A percentile compares a stretch with the other conserved stretches of the same genome.
Conservation (phyloP, 2,797 vertebrate genomes). For the Mycteria americana region DNA sequence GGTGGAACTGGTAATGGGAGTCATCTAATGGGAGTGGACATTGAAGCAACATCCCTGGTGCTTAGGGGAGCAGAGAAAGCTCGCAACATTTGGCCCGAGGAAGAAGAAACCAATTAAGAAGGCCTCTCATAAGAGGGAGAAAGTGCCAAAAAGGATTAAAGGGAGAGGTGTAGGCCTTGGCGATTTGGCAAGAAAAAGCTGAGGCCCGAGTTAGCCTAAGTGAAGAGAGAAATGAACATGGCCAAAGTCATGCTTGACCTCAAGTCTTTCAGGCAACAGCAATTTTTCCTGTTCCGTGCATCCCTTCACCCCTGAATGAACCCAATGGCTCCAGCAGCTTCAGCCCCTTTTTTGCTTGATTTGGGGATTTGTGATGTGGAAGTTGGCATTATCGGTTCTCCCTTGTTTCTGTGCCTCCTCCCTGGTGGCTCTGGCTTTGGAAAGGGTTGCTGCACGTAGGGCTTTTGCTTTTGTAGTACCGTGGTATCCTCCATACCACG, state of each 20-base stretch:
- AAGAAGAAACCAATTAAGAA: slow-evolving; percentile 38
- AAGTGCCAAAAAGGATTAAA: slow-evolving; percentile 48
- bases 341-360: accelerated
- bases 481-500: neutral
- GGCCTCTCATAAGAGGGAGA: neutral
- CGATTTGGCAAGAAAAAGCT: neutral
- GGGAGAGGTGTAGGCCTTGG: slow-evolving; percentile 38
- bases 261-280: neutral
- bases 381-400: accelerated
- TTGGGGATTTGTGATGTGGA: neutral
- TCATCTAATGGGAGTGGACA: slow-evolving; percentile 61
- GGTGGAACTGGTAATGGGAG: slow-evolving; percentile 57
- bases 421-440: neutral
- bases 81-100: slow-evolving; percentile 26
- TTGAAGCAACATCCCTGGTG: slow-evolving; percentile 41
- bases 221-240: accelerated
- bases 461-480: accelerated
- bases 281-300: neutral
- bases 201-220: neutral
- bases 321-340: accelerated
- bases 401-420: neutral
- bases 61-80: slow-evolving; percentile 33
- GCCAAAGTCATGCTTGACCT: neutral
- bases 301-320: neutral
- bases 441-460: accelerated